phyloP scores from a whole-genome alignment of 1,140 invertebrate species.

The Odontomachus brunneus region DNA sequence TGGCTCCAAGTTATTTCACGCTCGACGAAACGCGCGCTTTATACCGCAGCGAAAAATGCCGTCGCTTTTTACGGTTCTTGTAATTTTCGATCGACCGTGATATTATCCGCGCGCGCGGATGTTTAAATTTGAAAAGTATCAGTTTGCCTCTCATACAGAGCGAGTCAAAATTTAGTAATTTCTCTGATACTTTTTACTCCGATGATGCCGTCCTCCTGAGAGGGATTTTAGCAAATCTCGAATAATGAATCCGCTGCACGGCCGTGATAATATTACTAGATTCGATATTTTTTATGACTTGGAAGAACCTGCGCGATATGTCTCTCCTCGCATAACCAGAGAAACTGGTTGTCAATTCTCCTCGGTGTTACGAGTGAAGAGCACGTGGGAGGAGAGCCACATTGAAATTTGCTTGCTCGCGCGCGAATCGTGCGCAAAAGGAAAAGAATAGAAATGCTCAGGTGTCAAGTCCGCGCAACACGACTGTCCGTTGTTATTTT shows the following conservation, averaged over 20 bases:
- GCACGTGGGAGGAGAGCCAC: slow-evolving; percentile 15
- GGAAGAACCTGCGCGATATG: neutral
- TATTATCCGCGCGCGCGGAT: neutral
- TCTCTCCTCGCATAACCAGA: slow-evolving; percentile 46
- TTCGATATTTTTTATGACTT: slow-evolving; percentile 12
- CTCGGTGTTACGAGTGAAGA: slow-evolving; percentile 35
- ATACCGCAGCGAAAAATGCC: too few species aligned
- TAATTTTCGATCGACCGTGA: slow-evolving; percentile 22
- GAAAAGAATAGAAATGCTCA: slow-evolving; percentile 10
- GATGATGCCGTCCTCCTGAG: too few species aligned
- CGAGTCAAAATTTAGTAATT: too few species aligned
- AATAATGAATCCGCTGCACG: neutral
- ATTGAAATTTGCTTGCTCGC: slow-evolving; percentile 43
- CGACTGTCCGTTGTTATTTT: too few species aligned
- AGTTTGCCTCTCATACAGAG: too few species aligned
- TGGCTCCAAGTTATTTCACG: slow-evolving; percentile 51
- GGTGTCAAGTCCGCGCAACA: neutral
- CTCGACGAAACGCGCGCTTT: slow-evolving; percentile 41
- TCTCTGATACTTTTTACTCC: too few species aligned
- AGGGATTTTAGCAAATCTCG: slow-evolving; percentile 14
- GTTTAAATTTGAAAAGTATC: too few species aligned
- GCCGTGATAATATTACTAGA: neutral
- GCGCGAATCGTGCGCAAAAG: slow-evolving; percentile 13
- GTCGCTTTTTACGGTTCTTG: neutral
- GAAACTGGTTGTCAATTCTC: slow-evolving; percentile 51